A percentile compares a stretch with the other conserved stretches of the same genome.
phyloP scores from a whole-genome alignment of 2,797 vertebrate genomes.

The Linurgus olivaceus region DNA sequence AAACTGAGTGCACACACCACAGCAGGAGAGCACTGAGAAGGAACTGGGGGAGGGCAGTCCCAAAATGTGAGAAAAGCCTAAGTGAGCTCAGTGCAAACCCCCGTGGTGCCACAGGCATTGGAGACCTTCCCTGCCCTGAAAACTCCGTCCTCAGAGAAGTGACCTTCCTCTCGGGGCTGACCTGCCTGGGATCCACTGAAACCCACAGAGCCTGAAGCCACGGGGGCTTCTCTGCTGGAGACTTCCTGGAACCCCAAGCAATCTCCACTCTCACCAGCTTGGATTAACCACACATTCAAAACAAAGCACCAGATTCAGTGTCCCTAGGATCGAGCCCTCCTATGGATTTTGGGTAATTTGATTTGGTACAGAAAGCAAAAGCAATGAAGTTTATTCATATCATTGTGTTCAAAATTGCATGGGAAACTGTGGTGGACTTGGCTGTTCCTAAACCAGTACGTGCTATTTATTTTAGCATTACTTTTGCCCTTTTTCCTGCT shows the following conservation, averaged over 20 bases:
- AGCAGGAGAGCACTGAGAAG: neutral
- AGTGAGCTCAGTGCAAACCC: fast-evolving
- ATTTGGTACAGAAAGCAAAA: neutral
- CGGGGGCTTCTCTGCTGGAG: neutral
- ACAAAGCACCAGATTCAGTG: neutral
- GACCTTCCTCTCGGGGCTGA: fast-evolving
- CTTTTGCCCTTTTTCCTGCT: neutral
- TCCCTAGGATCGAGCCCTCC: neutral
- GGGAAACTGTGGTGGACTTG: neutral
- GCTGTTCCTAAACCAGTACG: neutral
- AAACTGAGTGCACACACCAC: neutral
- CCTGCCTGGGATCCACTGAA: neutral
- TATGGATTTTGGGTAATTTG: neutral
- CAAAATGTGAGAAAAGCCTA: fast-evolving
- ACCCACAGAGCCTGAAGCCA: neutral
- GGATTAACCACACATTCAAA: neutral
- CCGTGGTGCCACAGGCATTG: neutral
- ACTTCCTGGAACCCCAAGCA: neutral
- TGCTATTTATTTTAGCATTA: neutral
- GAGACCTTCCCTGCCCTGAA: neutral
- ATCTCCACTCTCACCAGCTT: neutral
- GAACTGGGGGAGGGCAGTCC: neutral
- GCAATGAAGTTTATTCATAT: neutral
- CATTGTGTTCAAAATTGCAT: neutral
- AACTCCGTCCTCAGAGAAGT: neutral